Evolutionary conservation across 1,140 invertebrate species (phyloP), one percentile per base, ranked within the genome.

Genomic region (Cotesia chilonis): DNA sequence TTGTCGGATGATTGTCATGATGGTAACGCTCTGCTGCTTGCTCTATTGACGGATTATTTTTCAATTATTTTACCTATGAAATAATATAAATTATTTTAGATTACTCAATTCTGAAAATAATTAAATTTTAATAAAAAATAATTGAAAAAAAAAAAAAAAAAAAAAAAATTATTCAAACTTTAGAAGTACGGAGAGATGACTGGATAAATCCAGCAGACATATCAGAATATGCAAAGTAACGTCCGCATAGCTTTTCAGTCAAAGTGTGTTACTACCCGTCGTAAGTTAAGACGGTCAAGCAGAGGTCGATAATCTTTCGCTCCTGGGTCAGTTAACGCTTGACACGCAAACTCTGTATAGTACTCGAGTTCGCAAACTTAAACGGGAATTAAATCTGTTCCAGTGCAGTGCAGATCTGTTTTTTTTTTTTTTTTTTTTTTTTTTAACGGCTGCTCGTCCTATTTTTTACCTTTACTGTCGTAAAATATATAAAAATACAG

Each of bases 241-340:
- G 66, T 63, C 69, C 41, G 72, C 75, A 68, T 76, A 67, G 66
- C 37, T 73, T 70, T 73, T 61, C 55, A 73, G 41, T 41, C 63
- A 65, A 66, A 72, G 54, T 72, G 70, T 72, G 70, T 68, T 72
- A 67, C 28, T 12, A 17, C 41, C 41, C 52, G 41, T 37, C 28
- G 28, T 70, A 38, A 72, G 69, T 68, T 68, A 74, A 74, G 72
- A 72, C 73, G 72, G 75, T 76, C 75, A 76, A 76, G 68, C 72
- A 70, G 41, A 70, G 75, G 75, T 76, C 75, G 75, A 76, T 76
- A 76, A 74, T 76, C 75, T 76, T 64, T 66, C 52, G 51, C 38
- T 38, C 74, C 68, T 74, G 63, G 75, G 75, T 76, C 75, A 74
- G 75, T 67, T 54, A 76, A 74, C 72, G 75, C 75, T 71, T 65